Evolutionary conservation across 2,888 invertebrate genomes (phyloP), one percentile per base, ranked within the genome.

Genomic region (Noctuana brunneofusca): DNA sequence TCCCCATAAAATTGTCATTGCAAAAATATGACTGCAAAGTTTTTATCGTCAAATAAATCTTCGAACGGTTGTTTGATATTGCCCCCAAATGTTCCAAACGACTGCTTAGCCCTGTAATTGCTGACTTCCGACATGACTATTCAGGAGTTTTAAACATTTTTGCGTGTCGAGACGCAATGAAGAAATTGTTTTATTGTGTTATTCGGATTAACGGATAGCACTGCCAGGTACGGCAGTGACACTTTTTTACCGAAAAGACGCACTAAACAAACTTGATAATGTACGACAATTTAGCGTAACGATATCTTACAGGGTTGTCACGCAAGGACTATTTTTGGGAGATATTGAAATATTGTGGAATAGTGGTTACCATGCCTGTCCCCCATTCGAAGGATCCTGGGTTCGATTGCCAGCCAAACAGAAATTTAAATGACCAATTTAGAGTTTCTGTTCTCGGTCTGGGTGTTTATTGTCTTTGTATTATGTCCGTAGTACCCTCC

Each of bases 191-290:
- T 62, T 62, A 62, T 55, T 62, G 60, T 48, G 18, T 43, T 43
- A 63, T 52, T 63, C 20, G 55, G 30, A 62, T 62, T 55, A 62
- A 50, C 55, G 22, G 43, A 63, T 63, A 75, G 79, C 69, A 80
- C 80, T 56, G 73, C 68, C 70, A 67, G 78, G 80, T 74, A 82
- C 80, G 71, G 72, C 65, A 72, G 75, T 74, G 81, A 81, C 75
- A 70, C 69, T 70, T 69, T 65, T 66, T 64, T 64, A 58, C 50
- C 64, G 59, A 66, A 69, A 68, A 64, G 68, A 66, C 63, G 60
- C 50, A 41, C 58, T 59, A 62, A 65, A 57, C 38, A 48, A 62
- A 56, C 62, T 64, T 49, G 8, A 43, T 63, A 64, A 62, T 62
- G 41, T 50, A 55, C 41, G 52, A 49, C 54, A 41, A 49, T 55